A percentile compares a stretch with the other conserved stretches of the same genome.
These are phyloP conservation scores for Dendrophyllia cribrosa DNA, from an alignment of 64 coral and sea anemone species.

Conservation along the genomic window DNA sequence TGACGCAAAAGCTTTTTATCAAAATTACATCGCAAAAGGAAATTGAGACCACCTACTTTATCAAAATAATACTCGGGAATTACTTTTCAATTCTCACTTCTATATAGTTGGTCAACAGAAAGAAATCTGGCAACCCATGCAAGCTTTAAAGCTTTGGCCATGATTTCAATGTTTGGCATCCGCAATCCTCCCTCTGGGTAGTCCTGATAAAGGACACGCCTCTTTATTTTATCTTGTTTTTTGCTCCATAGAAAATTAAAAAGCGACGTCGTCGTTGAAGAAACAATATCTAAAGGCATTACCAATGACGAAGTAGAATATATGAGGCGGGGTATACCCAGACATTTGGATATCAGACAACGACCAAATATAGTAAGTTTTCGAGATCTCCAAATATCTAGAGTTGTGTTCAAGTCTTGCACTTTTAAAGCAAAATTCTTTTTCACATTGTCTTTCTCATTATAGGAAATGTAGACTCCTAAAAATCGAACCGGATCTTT, in stretches of 20 bases:
- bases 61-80: not conserved
- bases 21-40: not conserved
- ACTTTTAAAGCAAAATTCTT: not conserved
- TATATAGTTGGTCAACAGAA: too few species aligned
- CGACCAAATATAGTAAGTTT: not conserved
- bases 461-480: too few species aligned
- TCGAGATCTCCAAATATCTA: not conserved
- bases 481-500: not conserved
- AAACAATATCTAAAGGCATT: too few species aligned
- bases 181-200: too few species aligned
- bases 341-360: not conserved
- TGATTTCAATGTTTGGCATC: too few species aligned
- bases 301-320: not conserved
- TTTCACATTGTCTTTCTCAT: not conserved
- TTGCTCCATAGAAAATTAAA: not conserved
- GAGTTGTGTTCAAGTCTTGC: not conserved
- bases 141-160: too few species aligned
- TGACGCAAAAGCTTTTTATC: not conserved
- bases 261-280: not conserved
- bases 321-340: not conserved
- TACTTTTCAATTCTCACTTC: too few species aligned
- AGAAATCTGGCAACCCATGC: too few species aligned
- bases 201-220: not conserved
- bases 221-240: not conserved
- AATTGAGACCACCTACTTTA: not conserved